Percentiles rank a stretch among this genome's conserved stretches.
Evolutionary conservation across 2,888 invertebrate species (phyloP).

Genomic region (Stramonita haemastoma): DNA sequence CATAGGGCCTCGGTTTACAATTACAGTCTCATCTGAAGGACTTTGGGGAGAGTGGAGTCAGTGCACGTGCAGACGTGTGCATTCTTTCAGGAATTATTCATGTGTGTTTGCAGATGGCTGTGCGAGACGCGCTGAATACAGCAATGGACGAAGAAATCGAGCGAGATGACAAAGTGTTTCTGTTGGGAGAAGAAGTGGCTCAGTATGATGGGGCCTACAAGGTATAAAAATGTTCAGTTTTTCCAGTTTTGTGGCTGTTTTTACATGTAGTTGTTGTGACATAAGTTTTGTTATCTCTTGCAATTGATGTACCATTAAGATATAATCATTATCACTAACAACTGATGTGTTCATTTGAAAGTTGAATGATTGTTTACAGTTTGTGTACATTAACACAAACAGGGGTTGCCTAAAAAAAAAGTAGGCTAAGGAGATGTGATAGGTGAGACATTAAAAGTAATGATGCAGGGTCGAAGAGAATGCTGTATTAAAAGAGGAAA

Average conservation of each 20-base stretch:
- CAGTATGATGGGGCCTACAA: slow-evolving; percentile 97
- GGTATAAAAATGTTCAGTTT: slow-evolving; percentile 67
- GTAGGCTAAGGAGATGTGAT: no score
- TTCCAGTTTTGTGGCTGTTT: neutral
- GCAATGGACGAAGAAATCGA: slow-evolving; percentile 98
- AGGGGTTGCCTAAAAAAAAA: no score
- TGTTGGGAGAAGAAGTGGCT: slow-evolving; percentile 98
- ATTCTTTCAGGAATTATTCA: neutral
- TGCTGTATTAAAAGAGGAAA: no score
- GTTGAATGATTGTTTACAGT: no score
- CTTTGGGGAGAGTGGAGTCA: no score
- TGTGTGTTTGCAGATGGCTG: slow-evolving; percentile 84
- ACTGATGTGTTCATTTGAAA: no score
- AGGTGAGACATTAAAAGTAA: no score
- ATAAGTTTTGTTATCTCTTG: neutral
- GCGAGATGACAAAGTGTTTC: slow-evolving; percentile 88
- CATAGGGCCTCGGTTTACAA: no score
- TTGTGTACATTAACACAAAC: no score
- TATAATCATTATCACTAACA: neutral
- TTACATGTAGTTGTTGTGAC: neutral
- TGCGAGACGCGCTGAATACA: slow-evolving; percentile 96
- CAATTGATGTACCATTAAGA: neutral
- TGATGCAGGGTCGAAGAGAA: no score
- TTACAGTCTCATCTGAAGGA: no score
- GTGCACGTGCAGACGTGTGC: neutral